Evolutionary conservation across 2,797 vertebrate genomes (phyloP), one percentile per base, ranked within the genome.

Genomic region (Psittacula echo): DNA sequence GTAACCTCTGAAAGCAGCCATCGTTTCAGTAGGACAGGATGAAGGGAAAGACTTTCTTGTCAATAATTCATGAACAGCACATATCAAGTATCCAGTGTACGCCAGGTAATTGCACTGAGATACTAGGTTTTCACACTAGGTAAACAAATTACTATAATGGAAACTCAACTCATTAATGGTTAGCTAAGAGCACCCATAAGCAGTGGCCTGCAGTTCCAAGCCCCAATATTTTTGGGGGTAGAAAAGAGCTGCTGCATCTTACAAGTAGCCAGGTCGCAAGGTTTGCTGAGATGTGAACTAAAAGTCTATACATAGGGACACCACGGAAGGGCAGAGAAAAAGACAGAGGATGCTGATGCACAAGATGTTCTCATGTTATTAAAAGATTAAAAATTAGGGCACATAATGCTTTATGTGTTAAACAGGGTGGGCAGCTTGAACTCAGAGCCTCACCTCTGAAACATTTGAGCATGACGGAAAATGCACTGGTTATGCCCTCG

Each of bases 41-140:
- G 90, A 84, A 89, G 90, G 72, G 72, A 94, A 92, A 83, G 58
- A 75, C 65, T 73, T 91, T 75, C 37, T 90, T 66, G 45, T 95
- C 70, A 78, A 95, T 96, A 80, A 95, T 96, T 86, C 75, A 97
- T 75, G 68, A 85, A 48, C 6, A 42, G n/a, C 66, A 78, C 47
- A 67, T 96, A 96, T 93, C 84, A 78, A 87, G 73, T 97, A 50
- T 95, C 93, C 73, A 19, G n/a, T 76, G 62, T 60, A 61, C 0
- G 13, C 81, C 87, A 95, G 44, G 86, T 91, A 84, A 93, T 85
- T 94, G 90, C 68, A 70, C 72, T 84, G 81, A 90, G 96, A 91
- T 94, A 81, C 73, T 97, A 94, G 94, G 93, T 94, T 97, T 97
- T 96, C 96, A 96, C 87, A 94, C 72, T 21, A 78, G 76, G 95